Evolutionary conservation across 2,797 vertebrate genomes (phyloP), one percentile per base, ranked within the genome.

Genomic region (Intellagama lesueurii): DNA sequence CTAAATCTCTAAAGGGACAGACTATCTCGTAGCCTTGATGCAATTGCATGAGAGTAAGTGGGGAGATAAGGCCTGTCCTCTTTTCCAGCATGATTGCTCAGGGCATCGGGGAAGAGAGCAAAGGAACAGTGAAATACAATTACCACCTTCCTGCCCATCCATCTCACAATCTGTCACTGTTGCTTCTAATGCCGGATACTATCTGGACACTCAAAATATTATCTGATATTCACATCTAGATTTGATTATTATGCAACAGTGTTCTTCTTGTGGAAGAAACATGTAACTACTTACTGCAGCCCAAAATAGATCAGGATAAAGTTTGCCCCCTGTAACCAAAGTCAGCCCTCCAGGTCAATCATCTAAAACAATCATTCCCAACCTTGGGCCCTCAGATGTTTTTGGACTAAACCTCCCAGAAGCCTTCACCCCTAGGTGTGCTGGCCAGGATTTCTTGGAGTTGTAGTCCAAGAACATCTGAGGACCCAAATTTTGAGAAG

Each of bases 61-160:
- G 40, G 17, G 68, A 87, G 81, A 90, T 77, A 83, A 90, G 76
- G 56, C 70, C 40, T 19, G 70, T 30, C 82, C 68, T 87, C 26
- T 11, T 73, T 85, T 64, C 77, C 9, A 7, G 16, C 28, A 16
- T 88, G 89, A 87, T 73, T 88, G 81, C 79, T 90, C 56, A 30
- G 88, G 83, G 88, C 75, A 49, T 83, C 49, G 5, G 52, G 81
- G 83, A 89, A 73, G 81, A 80, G 66, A 87, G 81, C 49, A 70
- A 52, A 49, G 14, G 24, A 72, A 80, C 35, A 64, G 19, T 7
- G 76, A 79, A 80, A 80, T 64, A 19, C 66, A 81, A 49, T 83
- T 66, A 72, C 72, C 49, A 30, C 17, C 60, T 47, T 32, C 81
- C 87, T 72, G 30, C 52, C 68, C 76, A n/a, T 73, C 64, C 68